Conservation (phyloP, 2,797 vertebrate genomes). For the Schizopygopsis pylzovi region DNA sequence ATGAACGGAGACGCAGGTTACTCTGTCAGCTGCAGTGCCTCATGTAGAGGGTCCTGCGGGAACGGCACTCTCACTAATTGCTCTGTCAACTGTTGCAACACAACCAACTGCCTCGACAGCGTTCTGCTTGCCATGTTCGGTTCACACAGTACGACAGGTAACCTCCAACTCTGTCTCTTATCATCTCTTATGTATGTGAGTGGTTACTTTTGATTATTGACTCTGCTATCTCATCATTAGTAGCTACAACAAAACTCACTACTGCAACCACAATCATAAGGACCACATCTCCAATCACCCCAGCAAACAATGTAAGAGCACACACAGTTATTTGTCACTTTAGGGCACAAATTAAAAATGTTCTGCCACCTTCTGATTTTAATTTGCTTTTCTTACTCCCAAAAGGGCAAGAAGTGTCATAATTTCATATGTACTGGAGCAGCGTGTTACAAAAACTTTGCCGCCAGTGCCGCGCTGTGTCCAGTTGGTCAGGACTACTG, state of each 20-base stretch:
- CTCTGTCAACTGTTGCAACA: slow-evolving; percentile 73
- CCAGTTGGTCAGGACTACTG: slow-evolving; percentile 50
- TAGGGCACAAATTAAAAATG: not conserved
- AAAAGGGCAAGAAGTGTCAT: slow-evolving; percentile 80
- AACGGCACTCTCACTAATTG: slow-evolving; percentile 67
- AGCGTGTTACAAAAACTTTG: slow-evolving; percentile 72
- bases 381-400: slow-evolving; percentile 37
- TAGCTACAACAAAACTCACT: not conserved
- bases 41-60: slow-evolving; percentile 66
- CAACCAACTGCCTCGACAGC: slow-evolving; percentile 73
- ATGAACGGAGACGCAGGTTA: slow-evolving; percentile 67
- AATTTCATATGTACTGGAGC: slow-evolving; percentile 70
- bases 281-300: slow-evolving; percentile 13
- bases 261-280: slow-evolving; percentile 43
- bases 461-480: slow-evolving; percentile 9
- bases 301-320: slow-evolving; percentile 71
- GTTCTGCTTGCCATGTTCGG: slow-evolving; percentile 65
- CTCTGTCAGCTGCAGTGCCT: slow-evolving; percentile 69
- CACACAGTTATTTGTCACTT: not conserved
- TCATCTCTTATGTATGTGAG: not conserved
- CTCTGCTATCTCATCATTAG: slow-evolving; percentile 25
- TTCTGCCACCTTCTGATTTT: not conserved
- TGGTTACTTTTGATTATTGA: not conserved
- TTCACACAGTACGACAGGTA: slow-evolving; percentile 67
- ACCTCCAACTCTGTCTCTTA: not conserved